Conservation (phyloP, 2,113 vertebrate genomes). For the Indri indri region DNA sequence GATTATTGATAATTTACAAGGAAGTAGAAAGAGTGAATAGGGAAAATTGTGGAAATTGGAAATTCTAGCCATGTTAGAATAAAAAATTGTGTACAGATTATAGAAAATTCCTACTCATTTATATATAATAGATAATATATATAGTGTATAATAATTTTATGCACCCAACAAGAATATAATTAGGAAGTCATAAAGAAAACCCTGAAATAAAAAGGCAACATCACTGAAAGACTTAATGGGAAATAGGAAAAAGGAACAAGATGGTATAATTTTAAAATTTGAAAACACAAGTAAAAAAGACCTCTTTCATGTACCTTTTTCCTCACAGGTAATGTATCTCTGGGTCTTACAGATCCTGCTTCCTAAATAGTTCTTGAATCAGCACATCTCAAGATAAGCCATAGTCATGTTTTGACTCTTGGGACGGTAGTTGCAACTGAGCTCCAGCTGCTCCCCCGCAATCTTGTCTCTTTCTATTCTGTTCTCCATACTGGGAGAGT, state of each 20-base stretch:
- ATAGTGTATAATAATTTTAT: neutral
- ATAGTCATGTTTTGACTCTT: neutral
- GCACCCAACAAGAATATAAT: neutral
- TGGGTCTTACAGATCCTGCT: neutral
- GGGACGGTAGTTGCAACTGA: neutral
- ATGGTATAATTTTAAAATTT: neutral
- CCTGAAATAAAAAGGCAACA: neutral
- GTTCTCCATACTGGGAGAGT: neutral
- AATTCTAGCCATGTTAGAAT: neutral
- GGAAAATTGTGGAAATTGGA: neutral
- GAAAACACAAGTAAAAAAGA: neutral
- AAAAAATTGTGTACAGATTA: neutral
- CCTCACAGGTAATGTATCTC: neutral
- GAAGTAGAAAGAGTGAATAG: neutral
- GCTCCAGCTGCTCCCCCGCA: neutral
- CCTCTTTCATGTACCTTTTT: neutral
- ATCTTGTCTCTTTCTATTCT: neutral
- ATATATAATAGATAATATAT: neutral
- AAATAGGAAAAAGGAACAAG: neutral
- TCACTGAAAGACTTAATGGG: neutral
- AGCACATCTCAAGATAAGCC: neutral
- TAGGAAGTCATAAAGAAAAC: neutral
- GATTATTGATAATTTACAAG: constrained; percentile 6
- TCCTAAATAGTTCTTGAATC: constrained; percentile 7
- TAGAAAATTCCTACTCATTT: constrained; percentile 2